phyloP scores from a whole-genome alignment of 2,888 invertebrate species.

The Diachrysia chrysitis region DNA sequence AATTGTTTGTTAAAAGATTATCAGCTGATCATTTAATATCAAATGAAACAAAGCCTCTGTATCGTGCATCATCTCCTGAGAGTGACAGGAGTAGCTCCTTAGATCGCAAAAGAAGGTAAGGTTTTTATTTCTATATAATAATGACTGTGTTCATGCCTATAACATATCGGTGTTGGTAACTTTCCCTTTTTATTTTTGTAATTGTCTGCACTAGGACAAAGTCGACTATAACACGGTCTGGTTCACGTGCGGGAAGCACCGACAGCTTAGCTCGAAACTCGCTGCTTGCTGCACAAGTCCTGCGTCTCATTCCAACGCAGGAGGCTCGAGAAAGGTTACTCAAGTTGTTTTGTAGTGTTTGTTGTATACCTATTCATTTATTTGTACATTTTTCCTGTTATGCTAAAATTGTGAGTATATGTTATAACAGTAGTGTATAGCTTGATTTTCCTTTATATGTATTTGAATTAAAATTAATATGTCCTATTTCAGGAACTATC shows the following conservation, averaged over 20 bases:
- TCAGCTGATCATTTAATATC: slow-evolving; percentile 86
- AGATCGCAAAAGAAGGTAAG: slow-evolving; percentile 83
- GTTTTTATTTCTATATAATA: slow-evolving; percentile 7
- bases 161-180: slow-evolving; percentile 41
- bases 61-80: slow-evolving; percentile 84
- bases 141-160: slow-evolving; percentile 9
- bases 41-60: slow-evolving; percentile 80
- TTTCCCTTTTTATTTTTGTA: slow-evolving; percentile 44
- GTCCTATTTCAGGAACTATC: slow-evolving; percentile 90
- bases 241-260: slow-evolving; percentile 87
- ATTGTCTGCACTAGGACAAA: slow-evolving; percentile 73
- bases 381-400: neutral
- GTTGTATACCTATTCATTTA: slow-evolving; percentile 7
- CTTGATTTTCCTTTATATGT: neutral
- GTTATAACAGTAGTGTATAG: neutral
- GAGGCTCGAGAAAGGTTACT: slow-evolving; percentile 93
- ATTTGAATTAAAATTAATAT: slow-evolving; percentile 10
- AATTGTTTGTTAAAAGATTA: slow-evolving; percentile 84
- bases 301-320: slow-evolving; percentile 94
- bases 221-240: slow-evolving; percentile 81
- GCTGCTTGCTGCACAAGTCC: slow-evolving; percentile 93
- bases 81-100: slow-evolving; percentile 86
- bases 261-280: slow-evolving; percentile 93
- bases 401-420: slow-evolving; percentile 9
- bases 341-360: slow-evolving; percentile 18